Base-by-base conservation (phyloP, 2,113 vertebrate genomes). In the Neoarius graeffei region DNA sequence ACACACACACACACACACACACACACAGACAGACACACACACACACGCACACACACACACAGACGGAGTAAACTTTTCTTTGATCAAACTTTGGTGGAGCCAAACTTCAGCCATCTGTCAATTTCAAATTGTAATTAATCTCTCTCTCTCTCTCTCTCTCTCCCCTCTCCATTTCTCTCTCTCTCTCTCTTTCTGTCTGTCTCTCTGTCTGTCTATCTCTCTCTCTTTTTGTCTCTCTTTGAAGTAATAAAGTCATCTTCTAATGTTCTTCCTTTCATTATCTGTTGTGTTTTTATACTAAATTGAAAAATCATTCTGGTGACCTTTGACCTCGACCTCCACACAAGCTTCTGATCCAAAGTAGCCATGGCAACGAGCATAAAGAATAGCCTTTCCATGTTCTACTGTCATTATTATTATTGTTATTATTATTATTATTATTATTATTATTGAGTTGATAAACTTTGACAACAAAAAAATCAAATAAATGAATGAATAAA, bases 81-180 rank as follows among this genome's bases (percentile, higher is more conserved):
- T 85, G 67, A 57, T 85, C 67, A 73, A 85, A 85, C 66, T 73
- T 73, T 57, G 67, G 52, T 74, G 67, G 54, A 85, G 83, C 66
- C 67, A 74, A 85, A 73, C 83, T 57, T 85, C 67, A 73, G 66
- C 83, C 83, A 85, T 85, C 83, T 85, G 83, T 74, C 83, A 73
- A 57, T 85, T 73, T 81, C 54, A 81, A 81, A 81, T 59, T 59
- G 56, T 81, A 81, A 59, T 59, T 59, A 9, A 27, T 80, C 6
- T 27, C 52, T 23, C 15, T 23, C 19, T 42, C 30, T 73, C 19
- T 71, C 17, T 76, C 2, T 76, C 6, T 74, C 1, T 20, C 5
- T 4, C 7, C 54, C 48, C 73, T 76, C 7, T 76, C 19, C 23
- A 0, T 4, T 7, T 77, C 8, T 52, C 48, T 52, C 59, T 20